Percentiles rank a stretch among this genome's conserved stretches.
phyloP scores from a whole-genome alignment of 2,888 invertebrate species.

The Aelia acuminata region DNA sequence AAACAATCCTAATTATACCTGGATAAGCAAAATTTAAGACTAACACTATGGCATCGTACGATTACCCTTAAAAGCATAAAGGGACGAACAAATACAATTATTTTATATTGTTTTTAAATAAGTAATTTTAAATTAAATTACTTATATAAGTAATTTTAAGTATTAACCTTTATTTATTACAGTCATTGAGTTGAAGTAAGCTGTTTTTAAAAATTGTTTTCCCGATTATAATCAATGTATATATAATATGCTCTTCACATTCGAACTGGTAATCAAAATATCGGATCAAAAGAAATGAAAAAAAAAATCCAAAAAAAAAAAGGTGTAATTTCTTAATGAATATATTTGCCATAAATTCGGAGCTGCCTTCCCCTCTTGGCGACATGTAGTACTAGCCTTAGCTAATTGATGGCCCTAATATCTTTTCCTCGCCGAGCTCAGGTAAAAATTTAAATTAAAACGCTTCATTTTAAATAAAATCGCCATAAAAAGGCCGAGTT shows the following conservation, averaged over 20 bases:
- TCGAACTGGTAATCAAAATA: neutral
- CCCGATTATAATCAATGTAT: neutral
- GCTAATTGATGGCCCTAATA: neutral
- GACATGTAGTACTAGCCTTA: neutral
- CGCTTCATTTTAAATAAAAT: constrained; percentile 48
- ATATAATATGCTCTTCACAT: neutral
- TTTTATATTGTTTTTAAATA: no score
- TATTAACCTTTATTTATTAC: no score
- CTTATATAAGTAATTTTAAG: no score
- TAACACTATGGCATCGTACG: no score
- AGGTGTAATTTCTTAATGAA: constrained; percentile 32
- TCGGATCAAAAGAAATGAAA: neutral
- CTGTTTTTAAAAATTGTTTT: no score
- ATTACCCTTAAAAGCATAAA: no score
- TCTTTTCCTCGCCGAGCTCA: neutral
- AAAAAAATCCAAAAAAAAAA: neutral
- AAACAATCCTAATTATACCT: no score
- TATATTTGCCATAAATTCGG: constrained; percentile 6
- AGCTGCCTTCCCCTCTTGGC: no score
- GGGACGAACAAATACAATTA: no score
- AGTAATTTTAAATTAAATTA: no score
- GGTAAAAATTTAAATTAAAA: constrained; percentile 53
- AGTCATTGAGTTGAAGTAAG: no score
- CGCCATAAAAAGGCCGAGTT: constrained; percentile 49
- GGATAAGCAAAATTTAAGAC: no score